Conservation (phyloP, 1,140 invertebrate genomes). For the Drosophila parvula region DNA sequence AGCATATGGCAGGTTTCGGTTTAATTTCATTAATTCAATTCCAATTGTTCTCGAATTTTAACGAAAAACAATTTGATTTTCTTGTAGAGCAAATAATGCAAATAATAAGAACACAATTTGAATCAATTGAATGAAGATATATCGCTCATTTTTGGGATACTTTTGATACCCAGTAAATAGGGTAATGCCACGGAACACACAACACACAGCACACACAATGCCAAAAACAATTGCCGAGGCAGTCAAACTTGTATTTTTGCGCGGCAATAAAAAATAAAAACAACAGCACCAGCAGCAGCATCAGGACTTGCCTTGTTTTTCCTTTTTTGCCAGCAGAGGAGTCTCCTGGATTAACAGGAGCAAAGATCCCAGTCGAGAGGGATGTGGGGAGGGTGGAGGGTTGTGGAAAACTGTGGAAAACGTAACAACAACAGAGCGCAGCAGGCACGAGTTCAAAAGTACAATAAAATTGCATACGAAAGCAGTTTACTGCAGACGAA, state of each 20-base stretch:
- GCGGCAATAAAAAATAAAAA: conserved; percentile 76
- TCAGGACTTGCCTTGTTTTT: conserved; percentile 34
- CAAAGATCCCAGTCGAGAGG: conserved; percentile 26
- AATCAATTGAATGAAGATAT: neutral
- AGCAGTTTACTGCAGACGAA: conserved; percentile 81
- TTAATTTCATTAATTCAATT: neutral
- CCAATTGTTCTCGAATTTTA: neutral
- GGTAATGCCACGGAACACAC: conserved; percentile 7
- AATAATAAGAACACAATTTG: neutral
- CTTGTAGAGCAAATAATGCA: neutral
- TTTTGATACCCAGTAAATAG: conserved; percentile 20
- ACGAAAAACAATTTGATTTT: neutral
- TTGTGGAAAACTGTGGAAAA: conserved; percentile 40
- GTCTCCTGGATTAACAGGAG: conserved; percentile 42
- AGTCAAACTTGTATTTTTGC: conserved; percentile 76
- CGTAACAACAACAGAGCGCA: conserved; percentile 78
- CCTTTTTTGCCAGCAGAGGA: neutral
- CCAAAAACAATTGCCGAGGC: conserved; percentile 42
- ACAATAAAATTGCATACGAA: conserved; percentile 82
- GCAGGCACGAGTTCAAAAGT: conserved; percentile 80
- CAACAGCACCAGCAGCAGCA: conserved; percentile 43
- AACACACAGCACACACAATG: conserved; percentile 19
- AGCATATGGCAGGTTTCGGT: neutral
- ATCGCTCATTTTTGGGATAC: neutral
- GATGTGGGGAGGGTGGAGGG: neutral